Evolutionary conservation across 2,888 invertebrate species (phyloP), one percentile per base, ranked within the genome.

Genomic region (Drosophila nr. perissopoda): DNA sequence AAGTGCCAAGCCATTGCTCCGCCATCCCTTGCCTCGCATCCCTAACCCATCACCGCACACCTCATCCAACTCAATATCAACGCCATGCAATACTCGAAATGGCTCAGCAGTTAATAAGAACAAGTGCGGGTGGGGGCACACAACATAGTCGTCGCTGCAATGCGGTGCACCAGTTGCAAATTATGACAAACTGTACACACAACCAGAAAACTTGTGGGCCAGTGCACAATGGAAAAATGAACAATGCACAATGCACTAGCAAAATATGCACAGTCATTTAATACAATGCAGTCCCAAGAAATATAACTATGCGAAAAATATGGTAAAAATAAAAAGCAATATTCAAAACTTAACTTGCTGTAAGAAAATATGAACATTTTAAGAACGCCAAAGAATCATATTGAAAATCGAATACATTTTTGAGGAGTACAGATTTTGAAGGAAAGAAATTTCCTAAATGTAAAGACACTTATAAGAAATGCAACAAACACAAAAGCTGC

Each of bases 71-170:
- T 48, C 62, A 73, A 59, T 85, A 78, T 82, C 82, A 83, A 78
- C 69, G 80, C 42, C 64, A 54, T 63, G 69, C 56, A 66, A 72
- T 75, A 71, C 72, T 61, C 67, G 60, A 83, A 84, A 75, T 77
- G 79, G 80, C 73, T 76, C 71, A 79, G 73, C 89, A 87, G 89
- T 89, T 87, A 87, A 87, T 85, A 88, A 80, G 86, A 80, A 82
- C 77, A 67, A 78, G 74, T 82, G 80, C 45, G 70, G 63, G 60
- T 4, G 56, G 69, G n/a, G 56, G 21, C 34, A 38, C 34, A 34
- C 38, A 64, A 48, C 58, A 53, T 40, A 38, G 48, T 59, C 54
- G 52, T 78, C 40, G 70, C 52, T 69, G 62, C 78, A 70, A 45
- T 66, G 74, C 80, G 69, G 66, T 81, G 83, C 80, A 84, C 77